Base-by-base conservation (phyloP, 1,140 invertebrate species). In the Drosophila bifasciata region DNA sequence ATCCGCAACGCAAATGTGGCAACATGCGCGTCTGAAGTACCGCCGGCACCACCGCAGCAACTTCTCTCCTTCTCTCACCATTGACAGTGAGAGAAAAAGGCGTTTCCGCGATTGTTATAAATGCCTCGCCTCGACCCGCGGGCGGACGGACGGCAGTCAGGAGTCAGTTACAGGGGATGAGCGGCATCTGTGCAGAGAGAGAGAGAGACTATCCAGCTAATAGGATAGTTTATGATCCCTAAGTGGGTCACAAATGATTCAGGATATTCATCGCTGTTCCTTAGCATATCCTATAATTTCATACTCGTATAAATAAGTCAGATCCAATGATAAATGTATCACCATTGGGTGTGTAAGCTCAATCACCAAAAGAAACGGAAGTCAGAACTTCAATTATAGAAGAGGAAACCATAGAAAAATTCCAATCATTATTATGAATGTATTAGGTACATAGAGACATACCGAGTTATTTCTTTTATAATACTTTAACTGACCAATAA, bases 1-100 rank as follows among this genome's bases (percentile, higher is more conserved):
- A 91, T 91, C 90, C 90, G 86, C 90, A 90, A 90, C 71, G 80
- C 77, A 89, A 90, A 91, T 91, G 90, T 79, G 80, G 45, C 79
- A 85, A 91, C 90, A 91, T 91, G 90, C 77, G 77, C 86, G 73
- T 75, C 86, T 79, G 75, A 86, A 88, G 83, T 81, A 77, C 76
- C 75, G 83, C 57, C 62, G 55, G 8, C 28, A 13, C 11, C 32
- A 13, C 32, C 32, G 32, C 32, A 36, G 32, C 66, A 46, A 45
- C 46, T 3, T 13, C 11, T 13, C 32, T 36, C 11, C 28, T 32
- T n/a, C n/a, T n/a, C n/a, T n/a, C n/a, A n/a, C 28, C 3, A 36
- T 36, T 11, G 32, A 11, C 11, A 9, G 11, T 8, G n/a, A 46
- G 17, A 46, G 17, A 32, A 11, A n/a, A 25, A 73, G 72, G 60